These are phyloP conservation scores for Opisthograptis luteolata DNA, from an alignment of 2,888 invertebrate genomes.

Conservation along the genomic window DNA sequence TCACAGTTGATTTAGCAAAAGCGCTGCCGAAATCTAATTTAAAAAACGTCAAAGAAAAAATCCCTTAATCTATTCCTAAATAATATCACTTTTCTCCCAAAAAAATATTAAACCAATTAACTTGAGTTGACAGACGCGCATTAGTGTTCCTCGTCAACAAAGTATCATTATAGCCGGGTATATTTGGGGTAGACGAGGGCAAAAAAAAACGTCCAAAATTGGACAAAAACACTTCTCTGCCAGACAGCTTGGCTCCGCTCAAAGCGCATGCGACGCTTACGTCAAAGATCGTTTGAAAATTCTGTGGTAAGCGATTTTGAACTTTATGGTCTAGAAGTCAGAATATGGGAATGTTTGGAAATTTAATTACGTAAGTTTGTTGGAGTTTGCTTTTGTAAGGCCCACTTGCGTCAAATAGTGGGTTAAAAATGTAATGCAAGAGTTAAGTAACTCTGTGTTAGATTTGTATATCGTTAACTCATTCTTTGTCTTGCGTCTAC, in stretches of 20 bases:
- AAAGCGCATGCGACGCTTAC: constrained; percentile 55
- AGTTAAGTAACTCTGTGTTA: no score
- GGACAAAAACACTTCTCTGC: constrained; percentile 47
- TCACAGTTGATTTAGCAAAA: no score
- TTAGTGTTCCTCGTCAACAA: constrained; percentile 41
- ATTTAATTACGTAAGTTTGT: neutral
- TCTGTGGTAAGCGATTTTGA: constrained; percentile 32
- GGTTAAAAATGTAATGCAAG: constrained; percentile 20
- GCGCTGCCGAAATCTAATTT: no score
- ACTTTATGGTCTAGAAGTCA: constrained; percentile 27
- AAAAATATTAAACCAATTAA: constrained; percentile 38
- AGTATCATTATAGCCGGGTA: constrained; percentile 56
- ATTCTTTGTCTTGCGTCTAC: no score
- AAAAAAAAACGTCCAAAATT: constrained; percentile 49
- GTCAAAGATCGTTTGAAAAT: constrained; percentile 35
- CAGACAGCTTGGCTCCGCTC: constrained; percentile 80
- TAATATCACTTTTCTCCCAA: constrained; percentile 2
- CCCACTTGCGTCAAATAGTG: constrained; percentile 16
- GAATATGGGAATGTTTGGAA: neutral
- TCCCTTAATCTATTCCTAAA: constrained; percentile 1
- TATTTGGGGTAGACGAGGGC: constrained; percentile 49
- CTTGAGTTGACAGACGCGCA: constrained; percentile 44
- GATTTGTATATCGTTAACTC: no score
- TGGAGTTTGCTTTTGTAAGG: constrained; percentile 12
- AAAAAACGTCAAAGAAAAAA: neutral